These are phyloP conservation scores for Amblyjoppa proteus DNA, from an alignment of 2,888 invertebrate genomes.

Conservation along the genomic window DNA sequence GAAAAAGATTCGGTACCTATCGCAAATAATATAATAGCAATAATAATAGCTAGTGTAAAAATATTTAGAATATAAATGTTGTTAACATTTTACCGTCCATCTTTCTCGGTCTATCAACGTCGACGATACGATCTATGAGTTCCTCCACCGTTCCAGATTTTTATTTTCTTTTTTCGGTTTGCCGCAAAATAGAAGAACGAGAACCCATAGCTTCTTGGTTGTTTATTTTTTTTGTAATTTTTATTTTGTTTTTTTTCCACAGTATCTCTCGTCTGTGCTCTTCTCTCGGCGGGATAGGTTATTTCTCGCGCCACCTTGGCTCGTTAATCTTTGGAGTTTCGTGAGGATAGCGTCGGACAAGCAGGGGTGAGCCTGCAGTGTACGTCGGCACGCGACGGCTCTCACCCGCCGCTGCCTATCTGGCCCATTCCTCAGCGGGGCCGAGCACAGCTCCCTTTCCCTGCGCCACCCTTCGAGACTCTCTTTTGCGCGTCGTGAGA, in stretches of 20 bases:
- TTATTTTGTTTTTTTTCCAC: neutral
- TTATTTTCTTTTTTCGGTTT: slow-evolving; percentile 29
- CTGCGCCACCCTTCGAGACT: slow-evolving; percentile 66
- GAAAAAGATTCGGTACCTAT: neutral
- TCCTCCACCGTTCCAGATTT: slow-evolving; percentile 1
- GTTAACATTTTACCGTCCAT: neutral
- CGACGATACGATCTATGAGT: neutral
- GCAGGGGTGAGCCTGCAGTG: slow-evolving; percentile 76
- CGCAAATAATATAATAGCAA: neutral
- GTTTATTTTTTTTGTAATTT: slow-evolving; percentile 12
- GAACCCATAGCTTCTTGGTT: slow-evolving; percentile 31
- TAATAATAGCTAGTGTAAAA: too few species aligned
- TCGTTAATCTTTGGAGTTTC: slow-evolving; percentile 83
- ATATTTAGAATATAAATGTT: neutral
- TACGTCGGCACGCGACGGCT: slow-evolving; percentile 80
- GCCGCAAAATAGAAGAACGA: slow-evolving; percentile 31
- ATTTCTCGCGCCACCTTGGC: slow-evolving; percentile 82
- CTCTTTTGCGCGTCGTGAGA: slow-evolving; percentile 77
- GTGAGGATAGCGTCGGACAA: slow-evolving; percentile 81
- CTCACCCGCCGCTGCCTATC: slow-evolving; percentile 75
- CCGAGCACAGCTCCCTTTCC: slow-evolving; percentile 41
- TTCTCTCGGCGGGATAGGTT: slow-evolving; percentile 76
- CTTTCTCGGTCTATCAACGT: neutral
- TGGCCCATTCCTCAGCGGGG: slow-evolving; percentile 80
- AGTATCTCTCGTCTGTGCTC: slow-evolving; percentile 46